Evolutionary conservation across 2,113 vertebrate species (phyloP), one percentile per base, ranked within the genome.

Genomic region (Camelus bactrianus): DNA sequence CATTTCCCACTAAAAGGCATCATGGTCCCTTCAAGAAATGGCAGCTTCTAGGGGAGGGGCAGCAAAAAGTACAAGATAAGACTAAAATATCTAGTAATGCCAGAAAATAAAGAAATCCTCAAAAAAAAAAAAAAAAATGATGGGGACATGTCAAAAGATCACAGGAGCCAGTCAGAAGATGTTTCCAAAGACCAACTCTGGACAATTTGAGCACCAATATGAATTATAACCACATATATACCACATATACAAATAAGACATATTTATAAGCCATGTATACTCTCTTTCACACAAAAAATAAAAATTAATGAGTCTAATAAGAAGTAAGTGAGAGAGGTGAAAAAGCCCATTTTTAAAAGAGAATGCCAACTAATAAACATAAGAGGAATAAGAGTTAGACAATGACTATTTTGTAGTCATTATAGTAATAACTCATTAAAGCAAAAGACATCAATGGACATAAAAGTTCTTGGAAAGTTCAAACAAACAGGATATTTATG

Each of bases 331-430:
- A n/a, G 14, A 16, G 28, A 80, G 16, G 30, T 26, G 3, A 10
- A 35, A 94, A 84, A 76, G 5, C 22, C 83, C n/a, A 79, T 52
- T 96, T 90, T 96, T 42, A 88, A 87, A 93, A 62, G 0, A 92
- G 14, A 88, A 94, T 77, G 60, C 14, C 79, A 94, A 88, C 24
- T 75, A 96, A 87, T 65, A 65, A 72, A 88, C 30, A 1, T 88
- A 56, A 86, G 46, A 95, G 15, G 60, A 80, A 35, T 65, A 50
- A 92, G 4, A 70, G 58, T 80, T 69, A 93, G 38, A 70, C 12
- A 30, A 93, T 70, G n/a, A 79, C 50, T 83, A 72, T 50, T 93
- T 91, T 88, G 52, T 4, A 87, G 76, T 11, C 65, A 92, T 38
- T 89, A 89, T 2, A 76, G 22, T 76, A 93, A 38, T 72, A 89